These are phyloP conservation scores for Ylistrum balloti DNA, from an alignment of 1,140 invertebrate genomes.

Conservation along the genomic window DNA sequence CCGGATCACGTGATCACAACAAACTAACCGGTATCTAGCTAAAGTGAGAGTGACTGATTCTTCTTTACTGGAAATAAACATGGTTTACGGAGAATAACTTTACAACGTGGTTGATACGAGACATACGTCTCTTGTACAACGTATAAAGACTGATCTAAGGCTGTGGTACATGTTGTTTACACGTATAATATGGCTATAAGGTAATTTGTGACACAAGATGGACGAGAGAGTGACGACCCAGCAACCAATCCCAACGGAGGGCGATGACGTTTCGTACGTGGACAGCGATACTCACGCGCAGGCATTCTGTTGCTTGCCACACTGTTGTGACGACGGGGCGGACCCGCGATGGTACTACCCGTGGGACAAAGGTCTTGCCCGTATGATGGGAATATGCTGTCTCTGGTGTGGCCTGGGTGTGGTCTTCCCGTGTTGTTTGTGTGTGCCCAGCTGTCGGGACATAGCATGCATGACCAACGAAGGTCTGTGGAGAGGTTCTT, in stretches of 20 bases:
- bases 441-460: conserved; percentile 51
- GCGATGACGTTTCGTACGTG: neutral
- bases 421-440: conserved; percentile 54
- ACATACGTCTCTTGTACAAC: too few relatives aligned
- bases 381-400: conserved; percentile 48
- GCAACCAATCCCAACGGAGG: neutral
- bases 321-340: conserved; percentile 50
- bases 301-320: conserved; percentile 40
- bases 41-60: too few relatives aligned
- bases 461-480: conserved; percentile 57
- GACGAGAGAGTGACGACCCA: neutral
- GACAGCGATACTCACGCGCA: neutral
- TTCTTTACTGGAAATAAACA: too few relatives aligned
- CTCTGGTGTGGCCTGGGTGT: conserved; percentile 55
- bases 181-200: too few relatives aligned
- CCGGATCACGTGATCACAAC: neutral
- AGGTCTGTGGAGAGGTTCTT: conserved; percentile 57
- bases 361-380: conserved; percentile 55
- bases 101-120: too few relatives aligned
- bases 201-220: neutral
- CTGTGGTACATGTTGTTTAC: too few relatives aligned
- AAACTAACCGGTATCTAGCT: neutral
- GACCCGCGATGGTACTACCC: conserved; percentile 59
- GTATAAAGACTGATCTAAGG: too few relatives aligned
- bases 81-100: too few relatives aligned